phyloP scores from a whole-genome alignment of 2,113 vertebrate genomes.

The Sinocyclocheilus grahami region DNA sequence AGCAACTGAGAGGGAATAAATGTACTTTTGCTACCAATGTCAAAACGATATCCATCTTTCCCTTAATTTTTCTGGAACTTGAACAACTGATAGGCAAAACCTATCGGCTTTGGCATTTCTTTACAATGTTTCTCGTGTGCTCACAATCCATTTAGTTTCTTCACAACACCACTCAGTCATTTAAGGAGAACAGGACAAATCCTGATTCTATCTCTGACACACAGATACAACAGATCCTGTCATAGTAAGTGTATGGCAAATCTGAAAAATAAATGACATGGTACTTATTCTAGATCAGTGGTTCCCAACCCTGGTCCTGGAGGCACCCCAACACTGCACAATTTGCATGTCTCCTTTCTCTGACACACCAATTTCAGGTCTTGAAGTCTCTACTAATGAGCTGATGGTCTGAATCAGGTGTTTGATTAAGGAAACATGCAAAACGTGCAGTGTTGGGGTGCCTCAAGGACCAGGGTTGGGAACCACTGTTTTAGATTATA shows the following conservation, averaged over 20 bases:
- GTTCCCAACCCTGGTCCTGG: too few relatives aligned
- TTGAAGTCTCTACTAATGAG: too few relatives aligned
- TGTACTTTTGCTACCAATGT: slow-evolving; percentile 53
- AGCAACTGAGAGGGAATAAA: slow-evolving; percentile 66
- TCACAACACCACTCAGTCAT: background rate
- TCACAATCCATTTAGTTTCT: slow-evolving; percentile 38
- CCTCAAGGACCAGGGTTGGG: too few relatives aligned
- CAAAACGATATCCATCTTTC: slow-evolving; percentile 72
- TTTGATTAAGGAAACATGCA: too few relatives aligned
- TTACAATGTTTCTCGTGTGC: slow-evolving; percentile 55
- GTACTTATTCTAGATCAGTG: background rate
- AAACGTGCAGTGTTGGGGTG: too few relatives aligned
- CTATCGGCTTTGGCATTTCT: slow-evolving; percentile 39
- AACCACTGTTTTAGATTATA: background rate
- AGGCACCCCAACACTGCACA: too few relatives aligned
- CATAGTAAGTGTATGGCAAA: slow-evolving; percentile 1
- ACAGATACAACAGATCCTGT: background rate
- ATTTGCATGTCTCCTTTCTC: too few relatives aligned
- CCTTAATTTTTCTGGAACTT: slow-evolving; percentile 55
- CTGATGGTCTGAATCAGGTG: too few relatives aligned
- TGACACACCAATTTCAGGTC: too few relatives aligned
- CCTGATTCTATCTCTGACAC: background rate
- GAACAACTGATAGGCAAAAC: slow-evolving; percentile 53
- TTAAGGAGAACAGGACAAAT: background rate
- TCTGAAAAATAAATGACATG: background rate